These are phyloP conservation scores for Caprella mutica DNA, from an alignment of 2,888 invertebrate species.

Conservation along the genomic window DNA sequence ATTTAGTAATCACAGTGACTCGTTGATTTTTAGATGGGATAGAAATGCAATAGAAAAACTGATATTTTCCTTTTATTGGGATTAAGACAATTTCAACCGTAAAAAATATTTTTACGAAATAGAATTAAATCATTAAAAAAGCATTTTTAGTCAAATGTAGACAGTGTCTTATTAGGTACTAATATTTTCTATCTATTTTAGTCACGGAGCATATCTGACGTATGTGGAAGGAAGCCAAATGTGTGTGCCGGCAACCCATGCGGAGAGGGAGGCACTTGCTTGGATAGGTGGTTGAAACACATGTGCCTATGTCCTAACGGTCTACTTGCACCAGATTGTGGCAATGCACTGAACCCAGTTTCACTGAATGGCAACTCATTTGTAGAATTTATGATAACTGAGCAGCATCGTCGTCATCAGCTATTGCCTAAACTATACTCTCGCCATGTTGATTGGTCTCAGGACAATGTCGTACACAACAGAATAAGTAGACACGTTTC, in stretches of 20 bases:
- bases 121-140: no score
- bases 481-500: slow-evolving; percentile 23
- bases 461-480: slow-evolving; percentile 31
- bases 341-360: slow-evolving; percentile 62
- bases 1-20: no score
- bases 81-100: no score
- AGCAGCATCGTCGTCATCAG: slow-evolving; percentile 76
- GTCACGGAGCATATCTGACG: slow-evolving; percentile 58
- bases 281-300: slow-evolving; percentile 74
- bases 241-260: slow-evolving; percentile 44
- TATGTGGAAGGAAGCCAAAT: slow-evolving; percentile 56
- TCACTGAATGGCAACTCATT: slow-evolving; percentile 65
- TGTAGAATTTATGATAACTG: slow-evolving; percentile 59
- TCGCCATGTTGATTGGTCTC: slow-evolving; percentile 44
- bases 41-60: no score
- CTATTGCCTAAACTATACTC: slow-evolving; percentile 65
- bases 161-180: no score
- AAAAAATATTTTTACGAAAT: no score
- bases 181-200: no score
- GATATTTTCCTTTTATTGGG: no score
- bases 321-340: slow-evolving; percentile 66
- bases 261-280: slow-evolving; percentile 56
- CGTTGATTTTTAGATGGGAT: no score
- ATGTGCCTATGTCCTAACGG: slow-evolving; percentile 48
- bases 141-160: no score